Base-by-base conservation (phyloP, 2,797 vertebrate genomes). In the Lindbergichthys nudifrons region DNA sequence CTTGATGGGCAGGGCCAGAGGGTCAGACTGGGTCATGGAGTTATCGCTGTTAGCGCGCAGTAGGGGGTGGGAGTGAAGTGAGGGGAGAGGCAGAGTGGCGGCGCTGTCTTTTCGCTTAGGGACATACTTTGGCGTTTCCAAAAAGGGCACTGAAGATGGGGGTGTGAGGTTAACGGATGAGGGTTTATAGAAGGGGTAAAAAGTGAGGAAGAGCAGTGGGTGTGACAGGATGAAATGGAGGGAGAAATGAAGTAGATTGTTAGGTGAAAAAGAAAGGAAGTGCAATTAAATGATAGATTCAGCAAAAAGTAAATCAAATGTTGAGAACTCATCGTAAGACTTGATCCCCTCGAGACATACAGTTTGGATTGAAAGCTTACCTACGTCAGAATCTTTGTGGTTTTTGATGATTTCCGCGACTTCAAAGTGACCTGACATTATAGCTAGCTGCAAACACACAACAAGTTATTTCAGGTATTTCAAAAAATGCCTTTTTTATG, bases 391-490 rank as follows among this genome's bases (percentile, higher is more conserved):
- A 51, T 96, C 96, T 63, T 95, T 95, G 77, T 98, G 97, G 87
- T 96, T 98, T 88, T 97, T 96, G 83, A 98, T 96, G 84, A 97
- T 91, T 88, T 98, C 97, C 70, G 96, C 97, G 1, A 98, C 94
- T 87, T 98, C 97, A 89, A 98, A 98, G 86, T 98, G 95, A 61
- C 97, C 97, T 61, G 96, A 95, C 80, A 97, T 95, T 69, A 97
- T 95, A 5, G 97, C 96, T 19, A 97, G 90, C 97, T 98, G 89
- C 48, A 89, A 87, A 65, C 16, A 82, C 21, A 50, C 23, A 50
- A 23, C n/a, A 46, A 18, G 23, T 53, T 60, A 42, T 18, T 63
- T 23, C 12, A 42, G 5, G 18, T 53, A 7, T 30, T 60, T 5
- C 14, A 30, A 43, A 23, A 32, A 18, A 46, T 26, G 26, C 36